Base-by-base conservation (phyloP, 2,888 invertebrate genomes). In the Macrophya alboannulata region DNA sequence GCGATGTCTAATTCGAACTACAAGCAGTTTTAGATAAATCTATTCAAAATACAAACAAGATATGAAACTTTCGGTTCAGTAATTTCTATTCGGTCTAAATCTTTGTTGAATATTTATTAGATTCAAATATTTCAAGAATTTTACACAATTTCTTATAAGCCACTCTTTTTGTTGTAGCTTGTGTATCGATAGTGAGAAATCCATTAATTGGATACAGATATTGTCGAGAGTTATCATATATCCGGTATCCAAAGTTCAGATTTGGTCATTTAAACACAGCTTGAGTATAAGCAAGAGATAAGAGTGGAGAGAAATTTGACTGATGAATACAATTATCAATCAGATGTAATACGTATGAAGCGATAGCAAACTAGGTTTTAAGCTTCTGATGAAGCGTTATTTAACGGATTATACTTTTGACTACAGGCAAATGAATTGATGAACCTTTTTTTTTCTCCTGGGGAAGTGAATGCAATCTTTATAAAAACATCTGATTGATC, bases 321-420 rank as follows among this genome's bases (percentile, higher is more conserved):
- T n/a, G 31, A 71, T 71, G 17, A n/a, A 17, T 40, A 40, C 15
- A 17, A 71, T 71, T n/a, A 15, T 37, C 9, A 71, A 40, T 71
- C 71, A 40, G 37, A 9, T 9, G 37, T 12, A 9, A 17, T 17
- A 40, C 9, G 37, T 8, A 15, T 37, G 1, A 17, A 71, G 31
- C 15, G 71, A 71, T 71, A 71, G n/a, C 9, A 71, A 40, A 40
- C 40, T 37, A 40, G 17, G n/a, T n/a, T 71, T 71, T 71, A 40
- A 62, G 62, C 62, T 62, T 21, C 21, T 62, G 62, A 62, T 25
- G 9, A 62, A 62, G 62, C 21, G 21, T 62, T 62, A 62, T 62
- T 62, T 62, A 25, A 21, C 12, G 62, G 62, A 62, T 62, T 62
- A 25, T 25, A 62, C 10, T 62, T 25, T 21, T 25, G 62, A 62